Conservation (phyloP, 2,797 vertebrate genomes). For the Myotis findleyi region DNA sequence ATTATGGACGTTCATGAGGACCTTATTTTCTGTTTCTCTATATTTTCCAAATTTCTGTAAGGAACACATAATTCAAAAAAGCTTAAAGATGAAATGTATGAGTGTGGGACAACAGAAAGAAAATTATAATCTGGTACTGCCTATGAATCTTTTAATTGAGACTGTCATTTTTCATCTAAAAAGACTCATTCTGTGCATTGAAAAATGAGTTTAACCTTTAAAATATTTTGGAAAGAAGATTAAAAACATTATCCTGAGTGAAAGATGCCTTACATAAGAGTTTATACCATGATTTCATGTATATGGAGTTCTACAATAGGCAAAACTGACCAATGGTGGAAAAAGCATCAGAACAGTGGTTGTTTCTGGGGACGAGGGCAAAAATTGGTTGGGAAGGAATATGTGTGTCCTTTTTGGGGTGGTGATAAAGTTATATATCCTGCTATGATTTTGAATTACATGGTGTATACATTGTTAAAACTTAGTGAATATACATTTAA, state of each 20-base stretch:
- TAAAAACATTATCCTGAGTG: background rate
- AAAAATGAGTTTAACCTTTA: background rate
- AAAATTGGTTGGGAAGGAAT: background rate
- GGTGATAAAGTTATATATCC: background rate
- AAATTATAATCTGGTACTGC: background rate
- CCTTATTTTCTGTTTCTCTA: background rate
- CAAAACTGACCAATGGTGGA: background rate
- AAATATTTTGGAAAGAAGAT: background rate
- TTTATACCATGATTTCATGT: background rate
- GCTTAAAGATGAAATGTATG: background rate
- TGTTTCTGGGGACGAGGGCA: background rate
- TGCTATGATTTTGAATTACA: background rate
- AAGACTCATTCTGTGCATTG: background rate
- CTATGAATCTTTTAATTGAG: background rate
- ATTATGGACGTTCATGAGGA: background rate
- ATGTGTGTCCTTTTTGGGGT: background rate
- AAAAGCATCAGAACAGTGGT: background rate
- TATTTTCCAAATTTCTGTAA: background rate
- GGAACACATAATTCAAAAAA: background rate
- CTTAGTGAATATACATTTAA: background rate
- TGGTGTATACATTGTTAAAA: background rate
- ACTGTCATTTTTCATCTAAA: background rate
- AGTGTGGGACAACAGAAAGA: background rate
- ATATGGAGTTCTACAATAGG: background rate
- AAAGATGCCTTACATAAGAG: background rate